A percentile compares a stretch with the other conserved stretches of the same genome.
phyloP scores from a whole-genome alignment of 2,113 vertebrate genomes.

The Euleptes europaea region DNA sequence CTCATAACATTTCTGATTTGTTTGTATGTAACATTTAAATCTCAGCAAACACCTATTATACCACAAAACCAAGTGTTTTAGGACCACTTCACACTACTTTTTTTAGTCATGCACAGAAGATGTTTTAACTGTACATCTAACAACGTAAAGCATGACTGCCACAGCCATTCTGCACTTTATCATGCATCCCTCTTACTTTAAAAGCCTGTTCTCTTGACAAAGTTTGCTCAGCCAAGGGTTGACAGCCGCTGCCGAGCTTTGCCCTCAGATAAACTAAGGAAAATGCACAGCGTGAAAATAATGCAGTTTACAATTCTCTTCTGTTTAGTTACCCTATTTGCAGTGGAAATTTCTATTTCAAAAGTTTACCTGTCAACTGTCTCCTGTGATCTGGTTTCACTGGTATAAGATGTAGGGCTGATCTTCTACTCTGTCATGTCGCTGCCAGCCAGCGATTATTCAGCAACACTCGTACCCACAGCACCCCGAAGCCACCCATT shows the following conservation, averaged over 20 bases:
- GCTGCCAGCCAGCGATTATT: slow-evolving; percentile 72
- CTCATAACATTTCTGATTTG: no score
- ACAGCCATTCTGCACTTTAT: no score
- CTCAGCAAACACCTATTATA: background rate
- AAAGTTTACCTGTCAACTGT: slow-evolving; percentile 70
- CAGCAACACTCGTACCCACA: slow-evolving; percentile 69
- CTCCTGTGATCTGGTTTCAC: slow-evolving; percentile 69
- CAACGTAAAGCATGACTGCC: background rate
- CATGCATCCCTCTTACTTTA: background rate
- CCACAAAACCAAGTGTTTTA: background rate
- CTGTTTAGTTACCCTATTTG: slow-evolving; percentile 11
- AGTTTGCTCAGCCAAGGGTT: background rate
- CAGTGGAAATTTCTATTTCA: background rate
- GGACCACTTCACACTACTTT: background rate
- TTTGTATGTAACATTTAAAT: no score
- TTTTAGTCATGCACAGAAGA: background rate
- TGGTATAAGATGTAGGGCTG: slow-evolving; percentile 66
- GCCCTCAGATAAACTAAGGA: background rate
- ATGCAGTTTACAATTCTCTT: background rate
- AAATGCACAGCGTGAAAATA: background rate
- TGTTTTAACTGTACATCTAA: background rate
- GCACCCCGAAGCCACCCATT: slow-evolving; percentile 67
- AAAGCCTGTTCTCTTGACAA: background rate
- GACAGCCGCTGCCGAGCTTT: background rate
- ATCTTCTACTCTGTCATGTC: slow-evolving; percentile 73